Percentiles rank a stretch among this genome's conserved stretches.
These are phyloP conservation scores for Amblyteles armatorius DNA, from an alignment of 2,888 invertebrate genomes.

Conservation along the genomic window DNA sequence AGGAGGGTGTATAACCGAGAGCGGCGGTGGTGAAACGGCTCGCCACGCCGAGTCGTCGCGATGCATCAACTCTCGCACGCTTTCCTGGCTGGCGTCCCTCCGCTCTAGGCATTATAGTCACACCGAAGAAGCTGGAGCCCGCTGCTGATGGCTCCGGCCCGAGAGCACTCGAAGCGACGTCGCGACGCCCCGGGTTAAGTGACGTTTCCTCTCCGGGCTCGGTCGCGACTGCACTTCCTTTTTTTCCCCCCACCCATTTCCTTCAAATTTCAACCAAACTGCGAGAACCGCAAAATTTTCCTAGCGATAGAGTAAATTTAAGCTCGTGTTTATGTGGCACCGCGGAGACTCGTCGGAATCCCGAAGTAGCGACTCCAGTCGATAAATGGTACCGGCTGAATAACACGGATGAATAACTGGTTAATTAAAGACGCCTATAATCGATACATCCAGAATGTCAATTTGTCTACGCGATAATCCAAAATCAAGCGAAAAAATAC, in stretches of 20 bases:
- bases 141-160: slow-evolving; percentile 48
- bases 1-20: slow-evolving; percentile 47
- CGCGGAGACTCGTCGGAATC: not conserved
- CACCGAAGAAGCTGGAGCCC: slow-evolving; percentile 25
- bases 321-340: not conserved
- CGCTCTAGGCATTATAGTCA: slow-evolving; percentile 37
- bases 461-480: not conserved
- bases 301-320: not conserved
- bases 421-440: not conserved
- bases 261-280: slow-evolving; percentile 13
- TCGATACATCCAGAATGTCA: not conserved
- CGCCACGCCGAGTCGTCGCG: slow-evolving; percentile 76
- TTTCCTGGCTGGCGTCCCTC: slow-evolving; percentile 73
- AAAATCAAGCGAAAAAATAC: not conserved
- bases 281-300: not conserved
- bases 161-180: slow-evolving; percentile 45
- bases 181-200: slow-evolving; percentile 54
- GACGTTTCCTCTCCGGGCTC: slow-evolving; percentile 58
- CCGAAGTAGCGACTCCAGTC: not conserved
- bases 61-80: slow-evolving; percentile 81
- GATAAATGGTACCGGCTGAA: not conserved
- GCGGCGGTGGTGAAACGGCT: slow-evolving; percentile 78
- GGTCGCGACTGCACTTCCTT: slow-evolving; percentile 6
- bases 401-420: not conserved
- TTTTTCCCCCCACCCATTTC: not conserved